A percentile compares a stretch with the other conserved stretches of the same genome.
These are phyloP conservation scores for Amblyopsis hoosieri DNA, from an alignment of 2,797 vertebrate species.

Conservation along the genomic window DNA sequence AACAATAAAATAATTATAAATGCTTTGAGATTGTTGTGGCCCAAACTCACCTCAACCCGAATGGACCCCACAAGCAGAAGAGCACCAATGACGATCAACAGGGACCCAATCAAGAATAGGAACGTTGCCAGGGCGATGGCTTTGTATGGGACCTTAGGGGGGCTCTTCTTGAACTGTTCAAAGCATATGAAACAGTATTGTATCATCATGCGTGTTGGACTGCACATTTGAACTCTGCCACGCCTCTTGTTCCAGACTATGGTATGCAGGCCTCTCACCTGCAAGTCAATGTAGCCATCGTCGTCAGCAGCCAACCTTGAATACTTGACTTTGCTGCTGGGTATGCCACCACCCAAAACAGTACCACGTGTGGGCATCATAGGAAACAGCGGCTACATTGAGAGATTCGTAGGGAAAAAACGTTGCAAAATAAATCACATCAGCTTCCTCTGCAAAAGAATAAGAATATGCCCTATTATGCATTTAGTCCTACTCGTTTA, in stretches of 20 bases:
- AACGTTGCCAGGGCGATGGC: conserved; percentile 89
- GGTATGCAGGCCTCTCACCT: conserved; percentile 68
- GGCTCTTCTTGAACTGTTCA: conserved; percentile 91
- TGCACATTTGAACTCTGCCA: too few species aligned
- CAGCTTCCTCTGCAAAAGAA: too few species aligned
- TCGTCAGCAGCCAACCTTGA: conserved; percentile 90
- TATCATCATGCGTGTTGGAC: not conserved
- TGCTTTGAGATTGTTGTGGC: not conserved
- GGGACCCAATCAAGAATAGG: conserved; percentile 90
- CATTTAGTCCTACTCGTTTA: too few species aligned
- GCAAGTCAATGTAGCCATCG: conserved; percentile 94
- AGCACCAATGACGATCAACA: conserved; percentile 89
- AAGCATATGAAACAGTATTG: conserved; percentile 10
- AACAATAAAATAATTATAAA: not conserved
- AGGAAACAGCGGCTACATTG: conserved; percentile 29
- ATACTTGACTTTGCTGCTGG: conserved; percentile 93
- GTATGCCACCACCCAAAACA: conserved; percentile 74
- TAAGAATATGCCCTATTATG: too few species aligned
- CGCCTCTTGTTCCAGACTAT: too few species aligned
- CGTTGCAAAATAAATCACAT: too few species aligned
- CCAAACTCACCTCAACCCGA: conserved; percentile 83
- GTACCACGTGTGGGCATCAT: conserved; percentile 85
- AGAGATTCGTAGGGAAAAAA: not conserved
- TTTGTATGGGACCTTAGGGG: conserved; percentile 93
- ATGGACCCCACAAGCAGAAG: conserved; percentile 90